These are phyloP conservation scores for Sebastes taczanowskii DNA, from an alignment of 2,797 vertebrate species.

Conservation along the genomic window DNA sequence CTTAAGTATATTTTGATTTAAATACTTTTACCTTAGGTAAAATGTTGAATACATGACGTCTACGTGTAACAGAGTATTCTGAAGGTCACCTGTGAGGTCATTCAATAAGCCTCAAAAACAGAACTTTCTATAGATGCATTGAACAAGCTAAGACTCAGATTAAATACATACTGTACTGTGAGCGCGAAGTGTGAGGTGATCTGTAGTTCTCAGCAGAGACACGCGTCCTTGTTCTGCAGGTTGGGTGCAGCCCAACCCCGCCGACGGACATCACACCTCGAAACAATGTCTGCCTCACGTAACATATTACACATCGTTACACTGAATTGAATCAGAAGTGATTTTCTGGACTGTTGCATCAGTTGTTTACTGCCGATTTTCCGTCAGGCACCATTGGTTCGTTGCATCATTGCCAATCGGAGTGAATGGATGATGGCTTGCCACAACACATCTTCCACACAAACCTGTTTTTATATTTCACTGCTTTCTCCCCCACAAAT, in stretches of 20 bases:
- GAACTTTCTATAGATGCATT: not conserved
- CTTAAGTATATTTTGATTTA: not conserved
- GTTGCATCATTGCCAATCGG: slow-evolving; percentile 85
- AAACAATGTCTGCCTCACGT: slow-evolving; percentile 51
- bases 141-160: not conserved
- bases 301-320: slow-evolving; percentile 81
- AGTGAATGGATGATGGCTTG: slow-evolving; percentile 67
- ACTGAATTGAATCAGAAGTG: slow-evolving; percentile 79
- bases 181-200: not conserved
- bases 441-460: slow-evolving; percentile 40
- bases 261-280: not conserved
- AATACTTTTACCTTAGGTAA: not conserved
- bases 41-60: not conserved
- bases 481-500: not conserved
- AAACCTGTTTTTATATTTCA: not conserved
- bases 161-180: not conserved
- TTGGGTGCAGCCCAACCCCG: not conserved
- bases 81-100: slow-evolving; percentile 27
- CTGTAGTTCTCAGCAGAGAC: not conserved
- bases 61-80: not conserved
- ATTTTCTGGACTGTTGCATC: slow-evolving; percentile 84
- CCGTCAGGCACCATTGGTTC: slow-evolving; percentile 75
- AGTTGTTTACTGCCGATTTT: slow-evolving; percentile 87
- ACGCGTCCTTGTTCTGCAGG: not conserved
- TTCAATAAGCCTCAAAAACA: not conserved